Base-by-base conservation (phyloP, 2,888 invertebrate species). In the Psylliodes chrysocephalus region DNA sequence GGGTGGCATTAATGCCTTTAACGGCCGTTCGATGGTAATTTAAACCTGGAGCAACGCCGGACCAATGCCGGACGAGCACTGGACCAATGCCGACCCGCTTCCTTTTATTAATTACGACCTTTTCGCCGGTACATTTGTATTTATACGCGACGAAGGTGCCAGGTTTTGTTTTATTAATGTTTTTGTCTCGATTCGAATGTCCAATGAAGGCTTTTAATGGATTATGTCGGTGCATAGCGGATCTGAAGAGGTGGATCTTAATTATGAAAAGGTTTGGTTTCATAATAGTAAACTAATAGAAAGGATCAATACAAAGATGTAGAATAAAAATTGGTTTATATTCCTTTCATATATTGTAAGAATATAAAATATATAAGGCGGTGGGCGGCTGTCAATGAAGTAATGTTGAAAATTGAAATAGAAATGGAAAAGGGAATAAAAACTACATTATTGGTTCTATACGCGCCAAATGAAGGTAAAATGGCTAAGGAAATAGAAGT, bases 1-100 rank as follows among this genome's bases (percentile, higher is more conserved):
- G 70, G 72, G 73, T 63, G 65, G 70, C 68, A 71, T 73, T 72
- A 72, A 69, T 72, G 64, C 72, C 65, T 42, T 38, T 54, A 54
- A 67, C 68, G 62, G 66, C 68, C 59, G 63, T 69, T 67, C 69
- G 60, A 67, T 67, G 67, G 67, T 67, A 72, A 72, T 72, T 73
- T 71, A 71, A 70, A 68, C 68, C 69, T 62, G 70, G 69, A 63
- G 68, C 69, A 69, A 70, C 65, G 65, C 64, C 66, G 64, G 68
- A 49, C 70, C 69, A 70, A 70, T 65, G 66, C 66, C 66, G 60
- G 68, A 49, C 70, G 68, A 70, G 69, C 64, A 64, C 66, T 64
- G 60, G 68, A 49, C 70, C 69, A 70, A 70, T 65, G 66, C 66
- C 66, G 60, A 2, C 38, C 15, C 14, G 68, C 66, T 71, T 66